A percentile compares a stretch with the other conserved stretches of the same genome.
These are phyloP conservation scores for Alethe diademata DNA, from an alignment of 2,113 vertebrate genomes.

Conservation along the genomic window DNA sequence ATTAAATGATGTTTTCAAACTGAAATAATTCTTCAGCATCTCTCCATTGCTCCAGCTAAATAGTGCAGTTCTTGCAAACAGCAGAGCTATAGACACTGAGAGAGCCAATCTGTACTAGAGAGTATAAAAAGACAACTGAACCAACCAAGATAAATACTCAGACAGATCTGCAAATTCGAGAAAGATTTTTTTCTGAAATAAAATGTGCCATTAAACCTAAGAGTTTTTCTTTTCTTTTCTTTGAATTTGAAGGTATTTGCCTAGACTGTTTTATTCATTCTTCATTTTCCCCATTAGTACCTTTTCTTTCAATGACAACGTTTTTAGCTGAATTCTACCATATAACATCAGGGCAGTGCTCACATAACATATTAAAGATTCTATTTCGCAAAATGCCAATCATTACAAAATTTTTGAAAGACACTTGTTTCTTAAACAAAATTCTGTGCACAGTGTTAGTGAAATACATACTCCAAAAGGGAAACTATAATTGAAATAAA, in stretches of 20 bases:
- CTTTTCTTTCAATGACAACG: neutral
- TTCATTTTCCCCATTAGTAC: neutral
- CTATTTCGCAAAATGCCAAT: neutral
- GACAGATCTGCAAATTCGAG: conserved; percentile 28
- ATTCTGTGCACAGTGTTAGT: neutral
- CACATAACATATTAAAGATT: neutral
- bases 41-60: conserved; percentile 58
- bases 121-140: conserved; percentile 21
- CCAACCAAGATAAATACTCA: conserved; percentile 57
- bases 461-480: neutral
- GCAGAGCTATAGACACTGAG: conserved; percentile 23
- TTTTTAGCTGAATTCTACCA: neutral
- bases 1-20: conserved; percentile 68
- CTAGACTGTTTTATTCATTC: neutral
- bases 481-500: conserved; percentile 22
- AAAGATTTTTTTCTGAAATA: neutral
- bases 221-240: neutral
- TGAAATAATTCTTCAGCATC: conserved; percentile 65
- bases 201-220: neutral
- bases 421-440: neutral
- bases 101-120: conserved; percentile 21
- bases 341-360: neutral
- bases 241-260: neutral
- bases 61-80: conserved; percentile 60
- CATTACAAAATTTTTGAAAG: neutral